Evolutionary conservation across 2,888 invertebrate genomes (phyloP).

Genomic region (Papilio elwesi): DNA sequence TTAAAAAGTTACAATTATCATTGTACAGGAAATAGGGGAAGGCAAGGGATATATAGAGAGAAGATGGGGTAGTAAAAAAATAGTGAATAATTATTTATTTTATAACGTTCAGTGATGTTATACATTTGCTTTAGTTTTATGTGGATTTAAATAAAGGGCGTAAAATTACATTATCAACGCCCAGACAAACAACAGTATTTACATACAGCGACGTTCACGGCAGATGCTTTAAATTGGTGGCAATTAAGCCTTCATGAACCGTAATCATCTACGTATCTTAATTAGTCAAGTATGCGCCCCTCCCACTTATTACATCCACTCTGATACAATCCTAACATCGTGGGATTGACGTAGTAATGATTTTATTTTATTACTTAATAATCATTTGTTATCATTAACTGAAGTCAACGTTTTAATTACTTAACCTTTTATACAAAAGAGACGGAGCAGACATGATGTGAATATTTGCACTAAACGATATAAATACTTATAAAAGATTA

Average conservation of each 20-base stretch:
- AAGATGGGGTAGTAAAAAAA: no score
- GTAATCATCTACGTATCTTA: constrained; percentile 28
- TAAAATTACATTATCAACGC: not conserved
- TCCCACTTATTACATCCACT: constrained; percentile 4
- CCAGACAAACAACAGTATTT: constrained; percentile 5
- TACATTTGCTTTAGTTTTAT: not conserved
- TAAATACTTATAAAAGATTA: no score
- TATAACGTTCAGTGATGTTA: no score
- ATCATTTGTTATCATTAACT: no score
- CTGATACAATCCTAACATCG: not conserved
- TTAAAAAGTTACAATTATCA: no score
- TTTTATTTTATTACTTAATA: not conserved
- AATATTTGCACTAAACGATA: no score
- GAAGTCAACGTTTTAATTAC: no score
- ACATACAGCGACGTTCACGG: constrained; percentile 8
- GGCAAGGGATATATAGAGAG: no score
- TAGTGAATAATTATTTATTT: no score
- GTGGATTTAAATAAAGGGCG: not conserved
- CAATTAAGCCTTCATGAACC: constrained; percentile 33
- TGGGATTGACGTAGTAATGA: not conserved
- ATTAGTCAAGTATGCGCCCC: constrained; percentile 11
- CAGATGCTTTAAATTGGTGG: constrained; percentile 39
- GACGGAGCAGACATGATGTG: no score
- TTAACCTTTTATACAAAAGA: no score
- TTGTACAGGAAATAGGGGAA: no score